phyloP scores from a whole-genome alignment of 2,797 vertebrate genomes.

The Myotis vivesi region DNA sequence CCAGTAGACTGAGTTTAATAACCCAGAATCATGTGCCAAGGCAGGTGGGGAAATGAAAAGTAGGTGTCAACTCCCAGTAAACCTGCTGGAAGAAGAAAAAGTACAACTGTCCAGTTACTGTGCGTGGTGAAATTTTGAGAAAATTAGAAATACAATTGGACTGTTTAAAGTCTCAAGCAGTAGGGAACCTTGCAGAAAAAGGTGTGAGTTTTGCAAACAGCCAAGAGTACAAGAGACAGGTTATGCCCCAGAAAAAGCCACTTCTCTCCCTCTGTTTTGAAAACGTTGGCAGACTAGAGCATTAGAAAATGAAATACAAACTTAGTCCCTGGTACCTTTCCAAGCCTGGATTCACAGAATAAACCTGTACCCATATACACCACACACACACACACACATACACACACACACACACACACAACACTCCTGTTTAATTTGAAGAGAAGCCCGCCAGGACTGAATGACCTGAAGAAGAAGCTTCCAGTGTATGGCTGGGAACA shows the following conservation, averaged over 20 bases:
- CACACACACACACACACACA: background rate
- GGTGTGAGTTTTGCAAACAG: slow-evolving; percentile 66
- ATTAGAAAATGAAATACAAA: slow-evolving; percentile 41
- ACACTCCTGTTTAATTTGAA: background rate
- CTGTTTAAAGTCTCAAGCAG: slow-evolving; percentile 51
- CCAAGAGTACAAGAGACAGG: slow-evolving; percentile 72
- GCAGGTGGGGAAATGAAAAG: slow-evolving; percentile 77
- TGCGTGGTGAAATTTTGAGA: slow-evolving; percentile 53
- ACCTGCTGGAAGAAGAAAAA: slow-evolving; percentile 58
- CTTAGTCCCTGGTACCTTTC: background rate
- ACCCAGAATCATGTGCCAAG: slow-evolving; percentile 72
- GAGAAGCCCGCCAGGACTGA: background rate
- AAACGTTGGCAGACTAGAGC: background rate
- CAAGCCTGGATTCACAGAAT: background rate
- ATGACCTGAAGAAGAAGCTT: background rate
- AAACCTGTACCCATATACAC: slow-evolving; percentile 39
- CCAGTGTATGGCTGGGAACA: background rate
- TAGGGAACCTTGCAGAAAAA: slow-evolving; percentile 56
- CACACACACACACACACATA: background rate
- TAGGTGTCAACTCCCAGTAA: slow-evolving; percentile 46
- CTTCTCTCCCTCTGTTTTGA: background rate
- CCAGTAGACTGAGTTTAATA: slow-evolving; percentile 53
- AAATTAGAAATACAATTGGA: slow-evolving; percentile 73
- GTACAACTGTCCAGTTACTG: slow-evolving; percentile 52
- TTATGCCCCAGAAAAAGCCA: background rate